Percentiles rank a stretch among this genome's conserved stretches.
These are phyloP conservation scores for Geotrupes spiniger DNA, from an alignment of 2,888 invertebrate species.

Conservation along the genomic window DNA sequence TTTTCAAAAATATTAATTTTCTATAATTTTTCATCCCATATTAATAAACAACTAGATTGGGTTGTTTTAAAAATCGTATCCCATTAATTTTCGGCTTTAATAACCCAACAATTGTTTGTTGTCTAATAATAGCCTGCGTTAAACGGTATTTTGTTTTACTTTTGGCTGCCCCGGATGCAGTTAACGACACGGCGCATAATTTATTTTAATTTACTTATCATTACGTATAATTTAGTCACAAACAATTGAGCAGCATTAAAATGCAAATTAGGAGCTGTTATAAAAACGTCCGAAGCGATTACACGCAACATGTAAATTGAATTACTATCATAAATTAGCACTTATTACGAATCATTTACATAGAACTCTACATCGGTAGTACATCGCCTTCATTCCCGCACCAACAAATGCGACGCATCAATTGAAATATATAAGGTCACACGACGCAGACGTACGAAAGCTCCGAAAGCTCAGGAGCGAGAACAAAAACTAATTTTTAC, in stretches of 20 bases:
- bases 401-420: no score
- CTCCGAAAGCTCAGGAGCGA: constrained; percentile 28
- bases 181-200: constrained; percentile 22
- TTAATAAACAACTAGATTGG: no score
- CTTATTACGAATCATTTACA: neutral
- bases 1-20: no score
- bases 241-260: constrained; percentile 26
- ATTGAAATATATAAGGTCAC: no score
- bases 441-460: constrained; percentile 19
- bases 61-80: no score
- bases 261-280: constrained; percentile 25
- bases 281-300: constrained; percentile 27
- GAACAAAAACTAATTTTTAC: constrained; percentile 41
- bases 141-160: no score
- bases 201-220: constrained; percentile 22
- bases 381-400: no score
- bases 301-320: constrained; percentile 9
- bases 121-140: no score
- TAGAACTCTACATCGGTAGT: no score
- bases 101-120: no score
- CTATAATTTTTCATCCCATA: no score
- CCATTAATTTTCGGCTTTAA: no score
- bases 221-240: constrained; percentile 26
- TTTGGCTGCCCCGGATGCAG: constrained; percentile 23
- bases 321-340: neutral